Evolutionary conservation across 2,888 invertebrate genomes (phyloP).

Genomic region (Ornithoptera priamus): DNA sequence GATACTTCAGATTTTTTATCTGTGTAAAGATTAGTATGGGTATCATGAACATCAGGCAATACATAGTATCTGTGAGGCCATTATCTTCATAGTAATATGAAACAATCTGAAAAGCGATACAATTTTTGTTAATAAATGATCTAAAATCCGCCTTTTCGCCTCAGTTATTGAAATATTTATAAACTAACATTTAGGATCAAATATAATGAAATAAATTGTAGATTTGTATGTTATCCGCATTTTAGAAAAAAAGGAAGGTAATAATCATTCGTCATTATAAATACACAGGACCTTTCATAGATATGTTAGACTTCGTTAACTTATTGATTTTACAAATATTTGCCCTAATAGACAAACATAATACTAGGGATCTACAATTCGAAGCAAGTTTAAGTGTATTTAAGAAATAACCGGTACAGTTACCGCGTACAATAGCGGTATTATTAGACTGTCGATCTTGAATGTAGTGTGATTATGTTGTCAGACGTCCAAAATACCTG

Average conservation of each 20-base stretch:
- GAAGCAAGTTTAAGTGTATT: neutral
- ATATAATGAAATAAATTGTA: too few species aligned
- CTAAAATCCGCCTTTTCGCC: too few species aligned
- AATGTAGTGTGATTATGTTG: conserved; percentile 16
- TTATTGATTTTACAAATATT: neutral
- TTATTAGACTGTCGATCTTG: conserved; percentile 10
- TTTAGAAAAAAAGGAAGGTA: too few species aligned
- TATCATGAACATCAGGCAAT: conserved; percentile 64
- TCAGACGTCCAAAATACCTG: conserved; percentile 75
- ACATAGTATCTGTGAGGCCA: conserved; percentile 50
- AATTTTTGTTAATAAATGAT: neutral
- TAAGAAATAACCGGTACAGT: neutral
- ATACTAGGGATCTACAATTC: neutral
- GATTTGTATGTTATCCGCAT: too few species aligned
- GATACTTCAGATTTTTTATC: conserved; percentile 87
- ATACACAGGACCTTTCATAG: too few species aligned
- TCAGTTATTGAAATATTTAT: too few species aligned
- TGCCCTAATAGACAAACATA: neutral
- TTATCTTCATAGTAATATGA: conserved; percentile 45
- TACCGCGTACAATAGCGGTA: conserved; percentile 14
- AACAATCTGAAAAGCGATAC: conserved; percentile 55
- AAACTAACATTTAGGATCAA: too few species aligned
- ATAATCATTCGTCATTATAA: too few species aligned
- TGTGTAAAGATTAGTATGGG: conserved; percentile 70
- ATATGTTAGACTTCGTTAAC: neutral